These are phyloP conservation scores for Labroides dimidiatus DNA, from an alignment of 2,797 vertebrate genomes.

Conservation along the genomic window DNA sequence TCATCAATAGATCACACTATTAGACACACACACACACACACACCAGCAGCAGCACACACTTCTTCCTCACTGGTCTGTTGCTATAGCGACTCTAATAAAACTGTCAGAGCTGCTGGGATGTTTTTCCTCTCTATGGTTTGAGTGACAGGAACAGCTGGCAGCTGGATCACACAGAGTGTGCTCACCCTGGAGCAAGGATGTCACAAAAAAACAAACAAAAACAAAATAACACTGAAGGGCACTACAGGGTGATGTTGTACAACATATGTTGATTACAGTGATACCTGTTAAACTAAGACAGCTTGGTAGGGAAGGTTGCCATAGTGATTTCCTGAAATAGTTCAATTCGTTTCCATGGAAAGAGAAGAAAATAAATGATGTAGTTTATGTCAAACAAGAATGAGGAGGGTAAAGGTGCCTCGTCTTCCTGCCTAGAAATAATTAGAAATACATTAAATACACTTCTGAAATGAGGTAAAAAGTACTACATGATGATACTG, in stretches of 20 bases:
- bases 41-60: slow-evolving; percentile 18
- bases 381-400: slow-evolving; percentile 9
- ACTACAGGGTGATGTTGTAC: not conserved
- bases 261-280: slow-evolving; percentile 4
- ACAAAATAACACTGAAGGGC: not conserved
- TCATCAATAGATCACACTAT: slow-evolving; percentile 14
- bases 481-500: too few species aligned
- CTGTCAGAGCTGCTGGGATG: slow-evolving; percentile 28
- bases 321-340: slow-evolving; percentile 37
- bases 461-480: too few species aligned
- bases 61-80: slow-evolving; percentile 46
- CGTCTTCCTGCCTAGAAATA: too few species aligned
- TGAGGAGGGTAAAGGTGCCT: not conserved
- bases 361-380: not conserved
- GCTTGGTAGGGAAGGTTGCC: slow-evolving; percentile 35
- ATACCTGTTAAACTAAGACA: slow-evolving; percentile 7
- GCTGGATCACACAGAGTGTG: slow-evolving; percentile 16
- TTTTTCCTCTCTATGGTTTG: slow-evolving; percentile 32
- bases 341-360: slow-evolving; percentile 10
- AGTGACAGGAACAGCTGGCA: slow-evolving; percentile 44
- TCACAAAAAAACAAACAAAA: not conserved
- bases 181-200: slow-evolving; percentile 22
- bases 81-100: slow-evolving; percentile 66
- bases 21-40: not conserved
- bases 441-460: too few species aligned